Percentiles rank a stretch among this genome's conserved stretches.
Conservation (phyloP, 2,888 invertebrate species). For the Lottia scabra region DNA sequence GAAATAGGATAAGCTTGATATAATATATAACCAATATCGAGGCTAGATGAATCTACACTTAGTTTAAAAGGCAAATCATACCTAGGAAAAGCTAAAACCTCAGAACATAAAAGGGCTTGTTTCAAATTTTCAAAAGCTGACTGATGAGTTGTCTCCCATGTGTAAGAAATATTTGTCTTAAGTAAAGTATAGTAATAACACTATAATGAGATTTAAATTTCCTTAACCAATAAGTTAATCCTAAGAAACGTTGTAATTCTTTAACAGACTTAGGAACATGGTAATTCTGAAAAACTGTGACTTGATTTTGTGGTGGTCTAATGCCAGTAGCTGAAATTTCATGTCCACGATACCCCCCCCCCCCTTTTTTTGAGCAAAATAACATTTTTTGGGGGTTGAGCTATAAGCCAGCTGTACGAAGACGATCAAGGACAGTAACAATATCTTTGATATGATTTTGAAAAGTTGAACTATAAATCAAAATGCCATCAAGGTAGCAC, state of each 20-base stretch:
- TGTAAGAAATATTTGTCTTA: constrained; percentile 5
- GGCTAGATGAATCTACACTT: constrained; percentile 15
- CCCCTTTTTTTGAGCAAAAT: constrained; percentile 16
- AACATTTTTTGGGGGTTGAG: constrained; percentile 24
- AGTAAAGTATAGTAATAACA: constrained; percentile 16
- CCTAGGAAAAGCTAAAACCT: constrained; percentile 19
- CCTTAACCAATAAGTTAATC: constrained; percentile 25
- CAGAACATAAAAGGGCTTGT: constrained; percentile 2
- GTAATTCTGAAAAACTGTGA: constrained; percentile 13
- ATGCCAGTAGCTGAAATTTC: constrained; percentile 20
- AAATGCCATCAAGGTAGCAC: too few relatives aligned
- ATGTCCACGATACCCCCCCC: constrained; percentile 23
- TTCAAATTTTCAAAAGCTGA: too few relatives aligned
- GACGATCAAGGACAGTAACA: constrained; percentile 19
- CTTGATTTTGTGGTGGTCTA: constrained; percentile 6
- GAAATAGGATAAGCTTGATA: not conserved
- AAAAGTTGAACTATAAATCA: too few relatives aligned
- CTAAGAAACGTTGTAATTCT: too few relatives aligned
- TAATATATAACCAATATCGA: constrained; percentile 9
- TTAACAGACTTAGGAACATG: constrained; percentile 11
- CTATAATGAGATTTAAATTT: constrained; percentile 26
- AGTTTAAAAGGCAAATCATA: constrained; percentile 15
- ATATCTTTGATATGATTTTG: too few relatives aligned
- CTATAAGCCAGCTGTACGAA: constrained; percentile 19
- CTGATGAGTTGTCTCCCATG: constrained; percentile 15